A percentile compares a stretch with the other conserved stretches of the same genome.
Conservation (phyloP, 2,888 invertebrate species). For the Cryptosula pallasiana region DNA sequence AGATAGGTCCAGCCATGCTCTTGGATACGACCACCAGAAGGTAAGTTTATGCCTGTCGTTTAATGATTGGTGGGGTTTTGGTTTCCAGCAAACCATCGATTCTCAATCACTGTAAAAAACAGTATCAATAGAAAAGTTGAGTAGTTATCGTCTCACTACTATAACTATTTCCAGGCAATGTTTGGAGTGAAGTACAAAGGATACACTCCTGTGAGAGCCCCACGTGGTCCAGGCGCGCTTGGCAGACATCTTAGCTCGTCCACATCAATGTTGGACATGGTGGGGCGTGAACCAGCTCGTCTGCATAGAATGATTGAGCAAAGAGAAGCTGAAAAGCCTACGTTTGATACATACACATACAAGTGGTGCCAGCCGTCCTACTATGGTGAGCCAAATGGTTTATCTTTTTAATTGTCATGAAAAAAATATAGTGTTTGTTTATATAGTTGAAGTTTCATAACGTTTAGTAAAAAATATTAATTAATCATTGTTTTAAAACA, state of each 20-base stretch:
- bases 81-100: too few relatives aligned
- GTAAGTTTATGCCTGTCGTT: too few relatives aligned
- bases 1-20: background rate
- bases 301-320: background rate
- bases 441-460: too few relatives aligned
- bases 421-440: too few relatives aligned
- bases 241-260: background rate
- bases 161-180: background rate
- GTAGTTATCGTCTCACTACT: too few relatives aligned
- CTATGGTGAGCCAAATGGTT: background rate
- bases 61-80: too few relatives aligned
- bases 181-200: slow-evolving; percentile 20
- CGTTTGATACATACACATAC: slow-evolving; percentile 19
- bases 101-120: too few relatives aligned
- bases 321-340: slow-evolving; percentile 1
- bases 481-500: background rate
- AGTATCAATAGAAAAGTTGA: too few relatives aligned
- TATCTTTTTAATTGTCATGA: background rate
- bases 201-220: background rate
- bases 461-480: background rate
- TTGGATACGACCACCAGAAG: background rate
- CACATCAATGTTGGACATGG: background rate
- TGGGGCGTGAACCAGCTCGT: background rate
- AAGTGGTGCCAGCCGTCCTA: slow-evolving; percentile 9
- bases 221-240: background rate